Percentiles rank a stretch among this genome's conserved stretches.
Conservation (phyloP, 2,888 invertebrate genomes). For the Nomada hirtipes region DNA sequence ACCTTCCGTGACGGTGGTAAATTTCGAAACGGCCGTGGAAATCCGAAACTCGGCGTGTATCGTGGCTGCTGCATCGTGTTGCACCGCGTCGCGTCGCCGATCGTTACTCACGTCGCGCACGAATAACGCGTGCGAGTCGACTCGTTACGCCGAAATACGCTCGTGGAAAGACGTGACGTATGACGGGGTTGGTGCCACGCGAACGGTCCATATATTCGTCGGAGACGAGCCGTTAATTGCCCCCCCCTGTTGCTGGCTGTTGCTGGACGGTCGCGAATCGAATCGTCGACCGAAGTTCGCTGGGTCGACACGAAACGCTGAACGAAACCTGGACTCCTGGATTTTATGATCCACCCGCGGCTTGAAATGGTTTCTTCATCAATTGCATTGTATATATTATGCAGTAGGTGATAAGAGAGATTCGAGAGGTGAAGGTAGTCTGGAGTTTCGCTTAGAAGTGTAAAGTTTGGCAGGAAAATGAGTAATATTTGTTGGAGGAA, state of each 20-base stretch:
- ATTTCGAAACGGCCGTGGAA: conserved; percentile 63
- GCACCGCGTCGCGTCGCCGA: conserved; percentile 56
- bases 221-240: conserved; percentile 73
- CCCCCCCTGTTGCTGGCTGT: conserved; percentile 15
- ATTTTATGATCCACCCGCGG: conserved; percentile 42
- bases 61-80: conserved; percentile 63
- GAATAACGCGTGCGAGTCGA: conserved; percentile 71
- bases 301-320: conserved; percentile 4
- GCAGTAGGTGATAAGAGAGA: too few species aligned
- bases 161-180: conserved; percentile 71
- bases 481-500: background rate
- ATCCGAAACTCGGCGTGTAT: conserved; percentile 65
- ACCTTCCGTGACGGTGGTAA: conserved; percentile 59
- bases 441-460: background rate
- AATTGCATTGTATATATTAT: background rate
- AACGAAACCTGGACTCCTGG: conserved; percentile 9
- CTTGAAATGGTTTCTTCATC: conserved; percentile 1
- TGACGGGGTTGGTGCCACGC: conserved; percentile 62
- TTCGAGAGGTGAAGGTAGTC: background rate
- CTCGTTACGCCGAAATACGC: conserved; percentile 73
- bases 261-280: conserved; percentile 39
- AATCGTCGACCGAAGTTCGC: conserved; percentile 31
- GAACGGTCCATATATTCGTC: conserved; percentile 70
- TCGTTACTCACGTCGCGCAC: conserved; percentile 71
- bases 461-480: background rate